Evolutionary conservation across 2,888 invertebrate species (phyloP).

Genomic region (Epistrophella euchroma): DNA sequence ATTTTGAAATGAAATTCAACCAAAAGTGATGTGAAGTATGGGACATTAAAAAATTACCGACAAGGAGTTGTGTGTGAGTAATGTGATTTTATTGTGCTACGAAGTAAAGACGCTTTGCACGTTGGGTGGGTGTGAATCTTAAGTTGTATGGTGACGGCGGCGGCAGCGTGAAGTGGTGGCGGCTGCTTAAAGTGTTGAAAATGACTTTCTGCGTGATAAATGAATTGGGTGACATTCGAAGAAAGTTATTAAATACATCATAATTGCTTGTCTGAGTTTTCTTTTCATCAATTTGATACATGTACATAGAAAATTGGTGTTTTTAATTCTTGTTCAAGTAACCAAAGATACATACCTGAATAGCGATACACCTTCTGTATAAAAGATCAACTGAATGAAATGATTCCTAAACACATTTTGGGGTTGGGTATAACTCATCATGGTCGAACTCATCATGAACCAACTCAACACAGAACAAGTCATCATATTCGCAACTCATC

Average conservation of each 20-base stretch:
- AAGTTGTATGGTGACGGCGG: not conserved
- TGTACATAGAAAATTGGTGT: not conserved
- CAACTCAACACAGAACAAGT: no score
- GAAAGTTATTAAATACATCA: not conserved
- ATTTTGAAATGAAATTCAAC: conserved; percentile 35
- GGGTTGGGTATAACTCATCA: no score
- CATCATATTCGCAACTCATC: no score
- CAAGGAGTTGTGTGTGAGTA: not conserved
- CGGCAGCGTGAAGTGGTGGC: no score
- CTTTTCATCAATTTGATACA: not conserved
- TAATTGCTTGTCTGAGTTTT: not conserved
- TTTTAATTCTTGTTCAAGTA: not conserved
- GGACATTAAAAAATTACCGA: conserved; percentile 11
- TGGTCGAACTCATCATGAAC: no score
- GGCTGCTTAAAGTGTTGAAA: conserved; percentile 6
- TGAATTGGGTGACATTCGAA: not conserved
- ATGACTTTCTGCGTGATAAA: not conserved
- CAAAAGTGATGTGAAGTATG: conserved; percentile 4
- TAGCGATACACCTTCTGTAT: no score
- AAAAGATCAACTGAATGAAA: not conserved
- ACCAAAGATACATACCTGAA: not conserved
- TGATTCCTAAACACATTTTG: no score
- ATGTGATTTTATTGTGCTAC: conserved; percentile 20
- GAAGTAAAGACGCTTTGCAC: not conserved
- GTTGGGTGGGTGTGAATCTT: conserved; percentile 5